Percentiles rank a stretch among this genome's conserved stretches.
These are phyloP conservation scores for Melanerpes aurifrons DNA, from an alignment of 2,113 vertebrate species.

Conservation along the genomic window DNA sequence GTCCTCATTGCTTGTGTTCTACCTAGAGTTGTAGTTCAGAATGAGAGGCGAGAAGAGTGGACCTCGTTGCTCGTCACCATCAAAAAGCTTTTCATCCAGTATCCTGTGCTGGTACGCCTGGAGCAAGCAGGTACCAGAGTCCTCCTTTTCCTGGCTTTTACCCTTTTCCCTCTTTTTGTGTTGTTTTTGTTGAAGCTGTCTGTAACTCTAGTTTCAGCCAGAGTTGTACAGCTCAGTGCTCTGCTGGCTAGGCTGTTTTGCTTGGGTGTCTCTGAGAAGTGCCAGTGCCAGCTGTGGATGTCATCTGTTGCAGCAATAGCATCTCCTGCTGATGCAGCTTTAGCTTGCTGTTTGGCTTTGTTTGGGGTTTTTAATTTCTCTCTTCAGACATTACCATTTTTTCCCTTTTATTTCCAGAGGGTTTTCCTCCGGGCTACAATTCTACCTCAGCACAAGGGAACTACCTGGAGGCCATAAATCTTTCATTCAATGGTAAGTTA, in stretches of 20 bases:
- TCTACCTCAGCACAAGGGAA: slow-evolving; percentile 96
- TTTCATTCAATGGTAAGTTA: slow-evolving; percentile 95
- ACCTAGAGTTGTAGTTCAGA: slow-evolving; percentile 94
- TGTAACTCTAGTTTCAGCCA: background rate
- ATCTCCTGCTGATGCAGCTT: background rate
- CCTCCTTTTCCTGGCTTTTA: background rate
- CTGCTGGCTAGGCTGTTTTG: background rate
- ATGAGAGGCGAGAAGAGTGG: slow-evolving; percentile 97
- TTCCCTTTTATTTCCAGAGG: slow-evolving; percentile 76
- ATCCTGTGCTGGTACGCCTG: slow-evolving; percentile 92
- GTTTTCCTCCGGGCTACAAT: slow-evolving; percentile 90
- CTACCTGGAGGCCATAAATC: slow-evolving; percentile 97
- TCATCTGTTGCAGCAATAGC: background rate
- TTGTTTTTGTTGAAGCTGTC: background rate
- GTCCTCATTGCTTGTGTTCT: background rate
- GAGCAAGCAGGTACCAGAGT: slow-evolving; percentile 87
- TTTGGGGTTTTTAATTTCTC: too few species aligned
- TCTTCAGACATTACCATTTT: background rate
- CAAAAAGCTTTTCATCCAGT: slow-evolving; percentile 98
- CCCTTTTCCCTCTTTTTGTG: background rate
- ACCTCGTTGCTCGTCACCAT: slow-evolving; percentile 93
- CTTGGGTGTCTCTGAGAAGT: background rate
- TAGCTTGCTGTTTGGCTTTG: background rate
- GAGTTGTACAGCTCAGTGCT: background rate
- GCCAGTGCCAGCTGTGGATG: background rate